These are phyloP conservation scores for Oreocharis arfaki DNA, from an alignment of 2,113 vertebrate genomes.

Conservation along the genomic window DNA sequence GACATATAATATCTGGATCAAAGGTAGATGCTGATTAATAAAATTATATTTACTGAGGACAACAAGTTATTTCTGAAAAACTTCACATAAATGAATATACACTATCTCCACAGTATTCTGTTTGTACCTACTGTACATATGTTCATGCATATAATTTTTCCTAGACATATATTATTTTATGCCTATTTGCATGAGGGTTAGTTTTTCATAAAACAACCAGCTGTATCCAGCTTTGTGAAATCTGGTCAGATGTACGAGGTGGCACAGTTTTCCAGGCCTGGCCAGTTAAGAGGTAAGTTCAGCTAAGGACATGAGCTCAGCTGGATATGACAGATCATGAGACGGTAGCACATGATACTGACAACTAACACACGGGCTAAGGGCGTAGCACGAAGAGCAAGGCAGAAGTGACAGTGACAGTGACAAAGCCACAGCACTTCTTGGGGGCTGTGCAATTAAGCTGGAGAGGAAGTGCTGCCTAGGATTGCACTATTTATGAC, in stretches of 20 bases:
- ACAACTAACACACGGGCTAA: neutral
- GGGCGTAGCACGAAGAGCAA: neutral
- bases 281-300: neutral
- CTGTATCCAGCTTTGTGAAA: neutral
- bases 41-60: neutral
- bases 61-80: neutral
- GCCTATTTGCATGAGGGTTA: neutral
- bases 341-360: neutral
- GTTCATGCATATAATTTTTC: neutral
- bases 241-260: neutral
- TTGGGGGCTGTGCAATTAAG: neutral
- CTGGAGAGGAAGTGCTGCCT: neutral
- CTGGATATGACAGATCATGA: neutral
- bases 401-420: neutral
- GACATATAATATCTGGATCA: neutral
- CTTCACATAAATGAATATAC: neutral
- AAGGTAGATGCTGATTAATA: neutral
- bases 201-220: neutral
- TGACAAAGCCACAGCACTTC: neutral
- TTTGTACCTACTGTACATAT: neutral
- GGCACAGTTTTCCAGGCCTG: neutral
- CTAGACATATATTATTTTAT: neutral
- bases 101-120: neutral
- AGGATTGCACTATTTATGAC: neutral
- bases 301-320: neutral